These are phyloP conservation scores for Teleopsis dalmanni DNA, from an alignment of 1,140 invertebrate species.

Conservation along the genomic window DNA sequence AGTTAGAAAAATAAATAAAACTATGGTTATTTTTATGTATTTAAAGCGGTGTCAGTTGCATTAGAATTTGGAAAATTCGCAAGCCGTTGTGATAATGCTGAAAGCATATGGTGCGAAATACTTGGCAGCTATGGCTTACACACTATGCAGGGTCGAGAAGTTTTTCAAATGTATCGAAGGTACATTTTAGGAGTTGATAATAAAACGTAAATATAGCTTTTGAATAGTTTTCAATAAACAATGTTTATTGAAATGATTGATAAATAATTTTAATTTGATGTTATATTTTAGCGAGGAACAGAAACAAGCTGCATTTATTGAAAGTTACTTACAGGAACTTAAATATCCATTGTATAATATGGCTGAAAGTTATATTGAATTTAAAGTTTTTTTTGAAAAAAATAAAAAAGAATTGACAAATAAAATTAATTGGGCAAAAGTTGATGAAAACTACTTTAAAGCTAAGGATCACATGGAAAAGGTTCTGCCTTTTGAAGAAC, in stretches of 20 bases:
- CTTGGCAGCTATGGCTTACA: conserved; percentile 17
- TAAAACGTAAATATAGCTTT: conserved; percentile 1
- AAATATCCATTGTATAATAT: conserved; percentile 41
- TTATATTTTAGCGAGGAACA: background rate
- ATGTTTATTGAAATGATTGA: background rate
- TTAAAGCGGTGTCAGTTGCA: conserved; percentile 13
- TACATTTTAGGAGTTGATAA: background rate
- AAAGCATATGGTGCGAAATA: conserved; percentile 16
- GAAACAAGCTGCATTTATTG: conserved; percentile 19
- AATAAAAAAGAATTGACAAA: conserved; percentile 7
- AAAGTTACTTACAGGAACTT: conserved; percentile 31
- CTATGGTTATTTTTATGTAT: background rate
- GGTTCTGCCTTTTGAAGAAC: conserved; percentile 28
- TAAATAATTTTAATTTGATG: background rate
- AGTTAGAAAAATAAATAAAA: background rate
- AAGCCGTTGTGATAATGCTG: background rate
- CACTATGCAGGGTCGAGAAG: conserved; percentile 12
- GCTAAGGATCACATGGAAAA: conserved; percentile 23
- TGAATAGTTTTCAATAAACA: too few species aligned
- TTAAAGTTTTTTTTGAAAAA: conserved; percentile 29
- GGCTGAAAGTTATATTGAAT: conserved; percentile 43
- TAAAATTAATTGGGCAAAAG: conserved; percentile 12
- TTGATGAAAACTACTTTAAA: conserved; percentile 16
- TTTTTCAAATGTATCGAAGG: conserved; percentile 15
- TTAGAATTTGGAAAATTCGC: conserved; percentile 13